Base-by-base conservation (phyloP, 2,888 invertebrate species). In the Nymphalis c-album region DNA sequence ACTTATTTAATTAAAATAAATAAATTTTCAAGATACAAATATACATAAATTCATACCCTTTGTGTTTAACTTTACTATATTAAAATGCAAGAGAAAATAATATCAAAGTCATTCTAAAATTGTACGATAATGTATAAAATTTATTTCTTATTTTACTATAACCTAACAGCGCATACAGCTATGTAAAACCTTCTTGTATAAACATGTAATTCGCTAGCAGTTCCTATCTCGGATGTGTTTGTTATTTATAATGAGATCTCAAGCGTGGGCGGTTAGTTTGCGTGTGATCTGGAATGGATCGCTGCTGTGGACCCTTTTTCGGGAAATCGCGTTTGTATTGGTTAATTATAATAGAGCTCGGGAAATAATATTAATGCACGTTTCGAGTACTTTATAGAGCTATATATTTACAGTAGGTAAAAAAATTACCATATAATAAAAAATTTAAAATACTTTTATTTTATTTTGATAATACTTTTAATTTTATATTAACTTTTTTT, bases 231-330 rank as follows among this genome's bases (percentile, higher is more conserved):
- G 63, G 53, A 67, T 69, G 58, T 69, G 64, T 69, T 67, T 67
- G 71, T 71, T 71, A 71, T 71, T 71, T 71, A 71, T 71, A 71
- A 71, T 71, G 71, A 71, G 71, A 71, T 71, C 71, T 71, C 31
- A 50, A 55, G 62, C 55, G 71, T 71, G 71, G 71, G 71, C 71
- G 71, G 59, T 31, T 64, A 17, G 69, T 59, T 71, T 63, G 69
- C 71, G 71, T 71, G 71, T 69, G 71, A 71, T 71, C 71, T 69
- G 47, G 69, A 71, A 67, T 69, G 71, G 62, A 71, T 71, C 71
- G 71, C 71, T 62, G 45, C 46, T 48, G 40, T 10, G 48, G 53
- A 35, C 22, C 67, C 69, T 67, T 71, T 71, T 69, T 69, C 69
- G 69, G 69, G 66, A 64, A 68, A 64, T 67, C 63, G 64, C 53